Conservation (phyloP, 2,113 vertebrate genomes). For the Turnix velox region DNA sequence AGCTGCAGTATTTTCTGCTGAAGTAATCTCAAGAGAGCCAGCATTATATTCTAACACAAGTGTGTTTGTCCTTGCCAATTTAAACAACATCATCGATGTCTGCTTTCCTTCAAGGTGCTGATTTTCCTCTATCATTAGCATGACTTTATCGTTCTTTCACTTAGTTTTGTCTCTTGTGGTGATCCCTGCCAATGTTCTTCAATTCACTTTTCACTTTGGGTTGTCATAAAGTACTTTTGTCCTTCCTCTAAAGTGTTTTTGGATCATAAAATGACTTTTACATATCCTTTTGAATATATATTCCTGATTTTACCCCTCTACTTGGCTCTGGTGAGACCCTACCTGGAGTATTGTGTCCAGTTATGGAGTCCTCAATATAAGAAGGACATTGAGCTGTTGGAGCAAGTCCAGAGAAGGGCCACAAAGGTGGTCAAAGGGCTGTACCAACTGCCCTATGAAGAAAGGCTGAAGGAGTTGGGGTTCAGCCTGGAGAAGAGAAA, state of each 20-base stretch:
- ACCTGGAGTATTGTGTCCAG: too few relatives aligned
- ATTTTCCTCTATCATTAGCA: conserved; percentile 7
- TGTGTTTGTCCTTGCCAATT: background rate
- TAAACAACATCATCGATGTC: background rate
- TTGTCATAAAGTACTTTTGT: background rate
- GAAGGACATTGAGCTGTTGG: too few relatives aligned
- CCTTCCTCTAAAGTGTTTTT: background rate
- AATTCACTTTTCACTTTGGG: background rate
- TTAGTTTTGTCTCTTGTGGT: background rate
- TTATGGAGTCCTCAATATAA: too few relatives aligned
- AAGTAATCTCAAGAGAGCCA: background rate
- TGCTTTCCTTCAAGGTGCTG: background rate
- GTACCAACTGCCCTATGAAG: too few relatives aligned
- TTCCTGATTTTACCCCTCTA: too few relatives aligned
- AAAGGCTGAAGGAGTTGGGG: too few relatives aligned
- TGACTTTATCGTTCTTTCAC: background rate
- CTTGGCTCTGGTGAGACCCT: too few relatives aligned
- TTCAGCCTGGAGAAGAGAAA: too few relatives aligned
- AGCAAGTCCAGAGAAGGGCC: too few relatives aligned
- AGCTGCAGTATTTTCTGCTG: background rate
- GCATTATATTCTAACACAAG: background rate
- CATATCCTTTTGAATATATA: background rate
- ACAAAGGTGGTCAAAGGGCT: too few relatives aligned
- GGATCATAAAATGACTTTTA: background rate
- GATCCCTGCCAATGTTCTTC: background rate